phyloP scores from a whole-genome alignment of 2,797 vertebrate species.

The Gambusia yucatana region DNA sequence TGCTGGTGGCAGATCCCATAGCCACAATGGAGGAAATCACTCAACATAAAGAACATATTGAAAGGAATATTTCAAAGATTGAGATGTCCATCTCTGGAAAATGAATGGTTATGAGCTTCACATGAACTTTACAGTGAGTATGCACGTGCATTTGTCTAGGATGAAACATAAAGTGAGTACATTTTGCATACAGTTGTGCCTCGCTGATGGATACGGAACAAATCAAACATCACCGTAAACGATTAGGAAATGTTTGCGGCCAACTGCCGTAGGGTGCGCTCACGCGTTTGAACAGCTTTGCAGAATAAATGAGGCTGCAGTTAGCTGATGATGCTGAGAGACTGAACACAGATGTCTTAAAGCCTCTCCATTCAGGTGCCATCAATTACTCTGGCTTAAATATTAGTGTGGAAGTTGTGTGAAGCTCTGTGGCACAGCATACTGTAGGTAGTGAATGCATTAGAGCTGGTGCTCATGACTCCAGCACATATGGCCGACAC shows the following conservation, averaged over 20 bases:
- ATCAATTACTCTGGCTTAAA: not conserved
- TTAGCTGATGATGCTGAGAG: not conserved
- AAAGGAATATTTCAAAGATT: not conserved
- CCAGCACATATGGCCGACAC: not conserved
- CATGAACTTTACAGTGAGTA: not conserved
- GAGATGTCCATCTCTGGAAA: not conserved
- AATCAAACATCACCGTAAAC: not conserved
- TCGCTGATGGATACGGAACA: not conserved
- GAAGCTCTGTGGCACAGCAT: not conserved
- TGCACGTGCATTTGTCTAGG: not conserved
- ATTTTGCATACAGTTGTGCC: not conserved
- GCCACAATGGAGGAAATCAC: not conserved
- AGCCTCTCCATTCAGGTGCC: not conserved
- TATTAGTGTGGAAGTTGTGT: not conserved
- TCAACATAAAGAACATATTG: not conserved
- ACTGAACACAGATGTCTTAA: slow-evolving; percentile 2
- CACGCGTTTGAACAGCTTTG: not conserved
- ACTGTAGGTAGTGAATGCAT: not conserved
- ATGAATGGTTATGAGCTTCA: not conserved
- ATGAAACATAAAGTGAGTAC: not conserved
- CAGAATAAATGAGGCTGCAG: not conserved
- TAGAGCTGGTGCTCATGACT: not conserved
- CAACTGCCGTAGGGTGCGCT: not conserved
- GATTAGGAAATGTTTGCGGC: not conserved
- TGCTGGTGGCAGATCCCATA: not conserved